Evolutionary conservation across 1,140 invertebrate genomes (phyloP), one percentile per base, ranked within the genome.

Genomic region (Chironomus striatipennis): DNA sequence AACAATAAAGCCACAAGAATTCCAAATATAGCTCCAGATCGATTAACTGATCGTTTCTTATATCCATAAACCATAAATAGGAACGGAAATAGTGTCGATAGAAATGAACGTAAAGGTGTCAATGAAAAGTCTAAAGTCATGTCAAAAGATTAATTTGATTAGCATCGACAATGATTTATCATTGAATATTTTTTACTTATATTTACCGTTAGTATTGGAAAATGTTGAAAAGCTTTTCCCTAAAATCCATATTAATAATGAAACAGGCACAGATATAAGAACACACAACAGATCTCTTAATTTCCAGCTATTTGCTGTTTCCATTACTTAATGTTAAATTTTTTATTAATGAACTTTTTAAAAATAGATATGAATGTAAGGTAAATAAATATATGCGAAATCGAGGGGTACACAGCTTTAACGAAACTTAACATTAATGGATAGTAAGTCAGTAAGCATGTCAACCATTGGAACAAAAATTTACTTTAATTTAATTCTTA

Each of bases 1-100:
- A 96, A 80, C 17, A 94, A 82, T 79, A 96, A 93, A 21, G 92
- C 93, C 73, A 95, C 85, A 12, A 93, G 75, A 21, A 93, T 82
- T 12, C 91, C 92, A 76, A 92, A 81, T 7, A 90, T 75, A 34
- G 91, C 91, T 21, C 93, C 93, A 76, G 88, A 90, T 12, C 85
- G 77, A 79, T 87, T 88, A 0, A 94, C 79, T 79, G 88, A 91
- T 76, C 89, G 88, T 75, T 85, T 88, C 74, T 83, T 87, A 43
- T 91, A 80, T 0, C 91, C 92, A 84, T 89, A 89, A 0, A 85
- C 78, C 72, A 87, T 85, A 76, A 93, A 85, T 0, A 87, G 75
- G n/a, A 92, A 78, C 7, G 92, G 90, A 74, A 91, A 84, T 15
- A 91, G 76, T 17, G 89, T 87, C 0, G 92, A 86, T 5, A 87